Conservation (phyloP, 2,113 vertebrate genomes). For the Pseudonaja textilis region DNA sequence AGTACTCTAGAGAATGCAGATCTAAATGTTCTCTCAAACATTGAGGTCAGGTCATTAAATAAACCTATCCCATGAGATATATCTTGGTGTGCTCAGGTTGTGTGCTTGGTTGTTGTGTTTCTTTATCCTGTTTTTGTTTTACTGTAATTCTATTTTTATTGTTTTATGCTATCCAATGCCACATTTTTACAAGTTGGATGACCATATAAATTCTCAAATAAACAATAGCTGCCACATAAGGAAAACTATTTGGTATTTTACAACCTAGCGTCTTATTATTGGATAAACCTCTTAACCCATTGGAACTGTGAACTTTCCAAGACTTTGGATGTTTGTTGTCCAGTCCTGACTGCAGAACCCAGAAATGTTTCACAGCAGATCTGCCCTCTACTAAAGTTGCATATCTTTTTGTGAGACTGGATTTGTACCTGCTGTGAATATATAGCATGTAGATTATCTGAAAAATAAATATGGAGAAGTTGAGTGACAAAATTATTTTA, state of each 20-base stretch:
- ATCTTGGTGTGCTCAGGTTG: accelerated
- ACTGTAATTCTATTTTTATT: neutral
- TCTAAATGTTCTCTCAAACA: neutral
- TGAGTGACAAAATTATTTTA: neutral
- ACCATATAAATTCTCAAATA: neutral
- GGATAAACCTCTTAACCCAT: neutral
- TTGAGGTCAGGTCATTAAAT: neutral
- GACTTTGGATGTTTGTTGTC: neutral
- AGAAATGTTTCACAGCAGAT: neutral
- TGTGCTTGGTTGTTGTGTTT: neutral
- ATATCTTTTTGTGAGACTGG: neutral
- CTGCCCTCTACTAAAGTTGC: neutral
- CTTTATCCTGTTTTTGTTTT: neutral
- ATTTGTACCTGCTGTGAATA: neutral
- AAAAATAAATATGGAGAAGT: neutral
- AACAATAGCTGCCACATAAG: neutral
- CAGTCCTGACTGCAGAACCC: neutral
- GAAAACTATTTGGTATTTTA: neutral
- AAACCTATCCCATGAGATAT: neutral
- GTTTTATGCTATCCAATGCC: neutral
- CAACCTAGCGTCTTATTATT: neutral
- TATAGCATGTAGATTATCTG: neutral
- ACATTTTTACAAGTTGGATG: neutral
- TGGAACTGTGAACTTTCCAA: neutral
- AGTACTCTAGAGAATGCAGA: neutral